Evolutionary conservation across 1,140 invertebrate species (phyloP), one percentile per base, ranked within the genome.

Genomic region (Pteromalus puparum): DNA sequence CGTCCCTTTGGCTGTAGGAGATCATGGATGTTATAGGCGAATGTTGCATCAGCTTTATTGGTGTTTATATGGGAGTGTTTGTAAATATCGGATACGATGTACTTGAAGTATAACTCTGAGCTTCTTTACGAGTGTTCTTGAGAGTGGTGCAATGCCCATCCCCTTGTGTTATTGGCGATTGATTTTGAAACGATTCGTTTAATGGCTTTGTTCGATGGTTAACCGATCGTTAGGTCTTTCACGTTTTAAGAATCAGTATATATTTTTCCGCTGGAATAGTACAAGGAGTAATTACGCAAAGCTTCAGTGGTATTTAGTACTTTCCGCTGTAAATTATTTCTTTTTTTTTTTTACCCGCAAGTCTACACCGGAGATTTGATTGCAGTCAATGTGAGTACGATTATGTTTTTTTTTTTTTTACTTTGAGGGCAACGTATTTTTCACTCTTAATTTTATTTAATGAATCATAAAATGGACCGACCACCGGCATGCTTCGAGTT

Each of bases 141-240:
- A 21, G 18, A 7, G 21, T 61, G 53, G 53, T 7, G 53, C 53
- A 61, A 61, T 61, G 21, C 53, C 53, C 53, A 61, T 61, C 53
- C 53, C 18, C 53, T n/a, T 61, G 53, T 61, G 18, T 34, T 80
- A 67, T 72, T 24, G 9, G 78, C 67, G 38, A 81, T 81, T 42
- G 78, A 70, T 70, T 70, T 70, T 72, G 21, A 70, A 79, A 79
- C 9, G 30, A 24, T 67, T 42, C 38, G 10, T 15, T 46, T 70
- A 68, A 42, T 48, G 38, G 1, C 38, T 70, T 24, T 34, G n/a
- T 72, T 42, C 26, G 9, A 24, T 42, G 68, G 38, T 72, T 70
- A 70, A 81, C 70, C 24, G 46, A 72, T 81, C 38, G 67, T 81
- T 81, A 46, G 46, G 28, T 10, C 26, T 10, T 15, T 46, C 38